Evolutionary conservation across 1,140 invertebrate genomes (phyloP).

Genomic region (Phymastichus coffea): DNA sequence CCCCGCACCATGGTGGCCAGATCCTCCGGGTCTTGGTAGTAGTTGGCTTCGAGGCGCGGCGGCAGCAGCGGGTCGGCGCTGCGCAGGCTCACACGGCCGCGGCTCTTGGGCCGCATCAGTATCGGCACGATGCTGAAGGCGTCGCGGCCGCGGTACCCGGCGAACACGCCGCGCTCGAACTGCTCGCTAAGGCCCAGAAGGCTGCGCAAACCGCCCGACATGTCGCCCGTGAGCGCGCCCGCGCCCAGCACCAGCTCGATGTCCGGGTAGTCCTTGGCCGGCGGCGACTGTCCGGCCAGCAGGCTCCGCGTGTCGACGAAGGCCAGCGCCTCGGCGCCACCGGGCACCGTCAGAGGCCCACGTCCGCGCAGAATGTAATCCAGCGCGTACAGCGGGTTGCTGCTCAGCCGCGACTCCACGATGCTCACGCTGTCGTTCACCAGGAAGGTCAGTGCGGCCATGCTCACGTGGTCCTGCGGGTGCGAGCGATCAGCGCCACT

Average conservation of each 20-base stretch:
- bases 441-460: constrained; percentile 68
- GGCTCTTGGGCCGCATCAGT: constrained; percentile 72
- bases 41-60: constrained; percentile 78
- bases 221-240: constrained; percentile 70
- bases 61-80: constrained; percentile 70
- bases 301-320: constrained; percentile 70
- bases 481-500: no score
- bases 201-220: constrained; percentile 66
- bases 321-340: constrained; percentile 70
- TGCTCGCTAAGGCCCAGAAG: constrained; percentile 65
- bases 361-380: constrained; percentile 59
- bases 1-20: constrained; percentile 69
- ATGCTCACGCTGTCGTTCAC: constrained; percentile 65
- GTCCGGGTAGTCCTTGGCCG: constrained; percentile 62
- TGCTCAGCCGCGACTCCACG: constrained; percentile 54
- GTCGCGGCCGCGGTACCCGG: constrained; percentile 47
- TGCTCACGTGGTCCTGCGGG: constrained; percentile 77
- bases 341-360: constrained; percentile 71
- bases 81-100: constrained; percentile 67
- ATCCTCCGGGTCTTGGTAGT: constrained; percentile 69
- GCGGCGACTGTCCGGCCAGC: no score
- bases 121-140: constrained; percentile 70
- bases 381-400: constrained; percentile 58
- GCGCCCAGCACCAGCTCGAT: constrained; percentile 76
- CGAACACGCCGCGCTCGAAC: constrained; percentile 63